Evolutionary conservation across 1,140 invertebrate species (phyloP).

Genomic region (Globodera rostochiensis): DNA sequence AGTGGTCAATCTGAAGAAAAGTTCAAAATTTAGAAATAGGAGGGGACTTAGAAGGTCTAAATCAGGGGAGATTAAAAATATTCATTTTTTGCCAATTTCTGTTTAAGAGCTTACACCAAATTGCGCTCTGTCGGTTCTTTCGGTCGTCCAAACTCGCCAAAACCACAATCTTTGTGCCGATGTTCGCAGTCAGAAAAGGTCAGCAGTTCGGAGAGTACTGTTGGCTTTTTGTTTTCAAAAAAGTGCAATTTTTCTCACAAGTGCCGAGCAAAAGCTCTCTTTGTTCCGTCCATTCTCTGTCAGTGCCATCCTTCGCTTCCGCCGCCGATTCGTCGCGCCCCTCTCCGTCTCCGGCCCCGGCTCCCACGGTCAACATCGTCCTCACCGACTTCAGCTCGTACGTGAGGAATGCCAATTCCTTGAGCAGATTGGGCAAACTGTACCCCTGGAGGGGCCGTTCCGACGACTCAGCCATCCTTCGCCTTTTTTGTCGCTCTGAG

Average conservation of each 20-base stretch:
- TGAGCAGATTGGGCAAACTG: constrained; percentile 39
- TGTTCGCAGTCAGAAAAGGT: constrained; percentile 47
- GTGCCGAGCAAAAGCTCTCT: constrained; percentile 8
- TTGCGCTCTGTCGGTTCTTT: constrained; percentile 24
- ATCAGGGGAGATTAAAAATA: not conserved
- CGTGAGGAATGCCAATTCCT: constrained; percentile 35
- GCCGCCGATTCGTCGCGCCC: not conserved
- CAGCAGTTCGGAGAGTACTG: constrained; percentile 46
- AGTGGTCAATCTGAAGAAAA: constrained; percentile 32
- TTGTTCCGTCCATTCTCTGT: constrained; percentile 15
- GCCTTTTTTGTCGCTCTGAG: not conserved
- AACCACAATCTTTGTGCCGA: constrained; percentile 29
- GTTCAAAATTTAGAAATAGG: too few relatives aligned
- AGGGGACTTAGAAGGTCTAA: not conserved
- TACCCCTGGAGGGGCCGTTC: constrained; percentile 32
- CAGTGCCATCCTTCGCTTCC: constrained; percentile 3
- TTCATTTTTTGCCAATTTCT: not conserved
- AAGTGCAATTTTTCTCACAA: not conserved
- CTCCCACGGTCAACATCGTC: constrained; percentile 18
- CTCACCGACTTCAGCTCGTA: constrained; percentile 45
- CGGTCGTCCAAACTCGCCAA: constrained; percentile 42
- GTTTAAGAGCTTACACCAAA: constrained; percentile 19
- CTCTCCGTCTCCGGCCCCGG: constrained; percentile 6
- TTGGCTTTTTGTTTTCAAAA: not conserved
- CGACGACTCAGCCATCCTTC: not conserved